These are phyloP conservation scores for Acronicta alni DNA, from an alignment of 2,888 invertebrate genomes.

Conservation along the genomic window DNA sequence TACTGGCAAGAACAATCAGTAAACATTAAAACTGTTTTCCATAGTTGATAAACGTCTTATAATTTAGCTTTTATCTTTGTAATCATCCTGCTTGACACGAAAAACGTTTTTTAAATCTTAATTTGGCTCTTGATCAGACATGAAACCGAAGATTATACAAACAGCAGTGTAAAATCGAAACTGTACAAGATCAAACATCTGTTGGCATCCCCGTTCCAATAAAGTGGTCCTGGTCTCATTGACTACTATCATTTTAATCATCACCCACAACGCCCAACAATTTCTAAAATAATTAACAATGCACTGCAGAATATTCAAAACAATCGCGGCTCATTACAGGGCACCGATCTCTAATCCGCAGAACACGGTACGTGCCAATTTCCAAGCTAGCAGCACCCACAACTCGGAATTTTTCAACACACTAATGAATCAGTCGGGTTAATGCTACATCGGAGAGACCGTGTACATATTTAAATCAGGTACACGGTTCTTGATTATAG, in stretches of 20 bases:
- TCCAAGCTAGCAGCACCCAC: slow-evolving; percentile 43
- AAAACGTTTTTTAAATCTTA: too few species aligned
- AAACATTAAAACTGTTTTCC: too few species aligned
- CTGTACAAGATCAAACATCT: neutral
- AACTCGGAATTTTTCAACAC: slow-evolving; percentile 56
- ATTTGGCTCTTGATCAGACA: too few species aligned
- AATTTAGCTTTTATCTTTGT: too few species aligned
- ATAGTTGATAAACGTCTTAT: too few species aligned
- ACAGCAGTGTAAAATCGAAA: too few species aligned
- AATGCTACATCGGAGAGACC: slow-evolving; percentile 61
- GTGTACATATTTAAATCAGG: slow-evolving; percentile 80
- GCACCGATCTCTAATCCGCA: slow-evolving; percentile 60
- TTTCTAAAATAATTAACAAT: slow-evolving; percentile 30
- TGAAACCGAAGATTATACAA: too few species aligned
- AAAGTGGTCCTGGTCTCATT: too few species aligned
- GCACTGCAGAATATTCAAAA: slow-evolving; percentile 40
- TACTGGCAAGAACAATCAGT: neutral
- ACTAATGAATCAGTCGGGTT: slow-evolving; percentile 74
- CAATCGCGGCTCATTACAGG: slow-evolving; percentile 57
- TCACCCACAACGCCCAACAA: slow-evolving; percentile 4
- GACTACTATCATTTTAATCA: neutral
- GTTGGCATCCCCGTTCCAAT: neutral
- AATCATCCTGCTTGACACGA: too few species aligned
- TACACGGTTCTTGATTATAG: slow-evolving; percentile 74
- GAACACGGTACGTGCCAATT: slow-evolving; percentile 55